Percentiles rank a stretch among this genome's conserved stretches.
phyloP scores from a whole-genome alignment of 2,113 vertebrate genomes.

The Delphinus delphis region DNA sequence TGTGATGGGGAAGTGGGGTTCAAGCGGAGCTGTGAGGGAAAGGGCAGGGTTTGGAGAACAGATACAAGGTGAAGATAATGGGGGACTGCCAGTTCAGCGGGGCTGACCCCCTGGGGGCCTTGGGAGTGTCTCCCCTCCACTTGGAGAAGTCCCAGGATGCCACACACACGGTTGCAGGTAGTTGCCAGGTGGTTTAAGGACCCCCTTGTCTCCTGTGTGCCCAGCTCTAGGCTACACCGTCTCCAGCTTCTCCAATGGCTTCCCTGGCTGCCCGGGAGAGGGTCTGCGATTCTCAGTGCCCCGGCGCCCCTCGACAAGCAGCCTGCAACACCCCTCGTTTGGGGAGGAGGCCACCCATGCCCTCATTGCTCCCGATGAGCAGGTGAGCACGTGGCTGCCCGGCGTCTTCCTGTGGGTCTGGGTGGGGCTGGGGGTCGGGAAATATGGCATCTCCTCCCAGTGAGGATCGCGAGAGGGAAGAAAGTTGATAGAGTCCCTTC shows the following conservation, averaged over 20 bases:
- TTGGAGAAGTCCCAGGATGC: neutral
- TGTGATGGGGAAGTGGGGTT: neutral
- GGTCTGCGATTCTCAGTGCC: conserved; percentile 81
- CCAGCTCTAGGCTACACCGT: conserved; percentile 92
- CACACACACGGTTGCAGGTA: neutral
- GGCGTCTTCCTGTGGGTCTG: neutral
- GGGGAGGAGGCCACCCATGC: conserved; percentile 93
- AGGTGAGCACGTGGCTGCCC: conserved; percentile 83
- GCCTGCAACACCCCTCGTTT: conserved; percentile 89
- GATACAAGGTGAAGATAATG: neutral
- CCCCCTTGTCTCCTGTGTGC: neutral
- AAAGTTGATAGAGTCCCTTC: neutral
- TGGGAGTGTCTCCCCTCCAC: neutral
- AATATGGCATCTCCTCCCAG: neutral
- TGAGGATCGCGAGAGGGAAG: neutral
- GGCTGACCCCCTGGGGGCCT: neutral
- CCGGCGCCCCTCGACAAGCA: conserved; percentile 80
- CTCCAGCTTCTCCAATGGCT: conserved; percentile 95
- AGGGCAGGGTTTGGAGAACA: neutral
- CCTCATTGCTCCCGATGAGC: conserved; percentile 94
- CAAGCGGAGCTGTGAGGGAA: neutral
- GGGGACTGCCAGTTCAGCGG: neutral
- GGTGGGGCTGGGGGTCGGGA: neutral
- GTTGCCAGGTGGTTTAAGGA: neutral
- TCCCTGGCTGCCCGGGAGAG: conserved; percentile 93